Percentiles rank a stretch among this genome's conserved stretches.
Evolutionary conservation across 1,140 invertebrate genomes (phyloP).

Genomic region (Patella vulgata): DNA sequence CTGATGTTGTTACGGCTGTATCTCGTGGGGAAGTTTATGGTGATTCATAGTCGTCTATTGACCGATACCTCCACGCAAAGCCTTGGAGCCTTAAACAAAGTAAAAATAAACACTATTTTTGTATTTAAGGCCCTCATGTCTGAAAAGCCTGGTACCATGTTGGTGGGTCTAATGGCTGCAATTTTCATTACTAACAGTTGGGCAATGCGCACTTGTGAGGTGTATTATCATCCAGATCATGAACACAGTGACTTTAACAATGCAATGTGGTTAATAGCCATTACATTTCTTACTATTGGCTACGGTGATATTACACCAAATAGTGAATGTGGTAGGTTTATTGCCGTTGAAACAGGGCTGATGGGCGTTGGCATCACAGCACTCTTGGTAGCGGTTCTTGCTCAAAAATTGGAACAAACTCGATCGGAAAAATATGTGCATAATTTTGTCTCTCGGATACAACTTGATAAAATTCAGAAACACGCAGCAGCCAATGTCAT

Average conservation of each 20-base stretch:
- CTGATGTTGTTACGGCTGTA: constrained; percentile 64
- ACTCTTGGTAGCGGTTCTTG: constrained; percentile 65
- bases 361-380: constrained; percentile 65
- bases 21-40: constrained; percentile 57
- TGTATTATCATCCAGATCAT: constrained; percentile 47
- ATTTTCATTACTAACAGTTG: constrained; percentile 61
- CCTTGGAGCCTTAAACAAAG: constrained; percentile 64
- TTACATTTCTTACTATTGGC: constrained; percentile 65
- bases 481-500: constrained; percentile 64
- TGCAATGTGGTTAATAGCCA: constrained; percentile 64
- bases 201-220: constrained; percentile 61
- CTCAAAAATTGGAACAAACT: constrained; percentile 63
- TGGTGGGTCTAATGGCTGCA: constrained; percentile 53
- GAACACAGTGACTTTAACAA: constrained; percentile 57
- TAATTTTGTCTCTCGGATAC: constrained; percentile 64
- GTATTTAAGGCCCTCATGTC: constrained; percentile 67
- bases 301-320: constrained; percentile 66
- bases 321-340: constrained; percentile 63
- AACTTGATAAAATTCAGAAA: constrained; percentile 60
- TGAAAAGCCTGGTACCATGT: constrained; percentile 59
- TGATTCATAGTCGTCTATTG: constrained; percentile 61
- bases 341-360: constrained; percentile 64
- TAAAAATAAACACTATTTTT: constrained; percentile 64
- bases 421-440: constrained; percentile 65
- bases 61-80: constrained; percentile 63